Evolutionary conservation across 2,113 vertebrate species (phyloP).

Genomic region (Hypocryptadius cinnamomeus): DNA sequence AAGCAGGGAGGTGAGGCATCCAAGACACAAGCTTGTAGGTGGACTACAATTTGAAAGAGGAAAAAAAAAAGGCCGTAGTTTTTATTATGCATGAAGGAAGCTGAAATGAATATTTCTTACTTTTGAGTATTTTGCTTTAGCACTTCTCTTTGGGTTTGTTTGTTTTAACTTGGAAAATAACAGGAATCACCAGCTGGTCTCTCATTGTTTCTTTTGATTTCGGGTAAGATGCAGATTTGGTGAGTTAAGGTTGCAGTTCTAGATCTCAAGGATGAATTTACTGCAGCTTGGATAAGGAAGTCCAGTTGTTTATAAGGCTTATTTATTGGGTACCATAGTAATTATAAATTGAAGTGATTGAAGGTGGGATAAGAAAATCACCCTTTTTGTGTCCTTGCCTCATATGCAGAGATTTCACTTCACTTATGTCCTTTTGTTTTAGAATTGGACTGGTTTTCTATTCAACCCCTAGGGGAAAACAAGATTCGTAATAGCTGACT

Average conservation of each 20-base stretch:
- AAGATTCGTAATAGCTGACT: background rate
- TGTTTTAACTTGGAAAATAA: background rate
- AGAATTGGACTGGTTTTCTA: background rate
- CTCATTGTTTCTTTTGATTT: background rate
- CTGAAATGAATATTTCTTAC: background rate
- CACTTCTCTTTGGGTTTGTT: background rate
- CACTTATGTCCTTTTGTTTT: background rate
- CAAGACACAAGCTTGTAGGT: background rate
- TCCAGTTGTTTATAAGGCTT: background rate
- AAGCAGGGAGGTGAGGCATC: background rate
- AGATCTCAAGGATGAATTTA: background rate
- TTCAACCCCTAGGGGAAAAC: background rate
- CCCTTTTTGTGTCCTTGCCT: background rate
- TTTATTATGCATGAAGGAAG: background rate
- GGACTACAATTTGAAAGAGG: background rate
- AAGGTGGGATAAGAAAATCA: background rate
- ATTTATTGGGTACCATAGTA: background rate
- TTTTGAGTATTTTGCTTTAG: background rate
- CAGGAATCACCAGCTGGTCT: background rate
- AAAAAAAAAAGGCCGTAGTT: background rate
- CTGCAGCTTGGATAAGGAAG: background rate
- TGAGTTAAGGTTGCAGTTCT: background rate
- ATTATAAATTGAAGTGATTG: background rate
- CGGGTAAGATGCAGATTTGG: background rate
- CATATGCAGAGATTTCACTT: background rate